Percentiles rank a stretch among this genome's conserved stretches.
Evolutionary conservation across 2,797 vertebrate species (phyloP).

Genomic region (Schizopygopsis malacanthus): DNA sequence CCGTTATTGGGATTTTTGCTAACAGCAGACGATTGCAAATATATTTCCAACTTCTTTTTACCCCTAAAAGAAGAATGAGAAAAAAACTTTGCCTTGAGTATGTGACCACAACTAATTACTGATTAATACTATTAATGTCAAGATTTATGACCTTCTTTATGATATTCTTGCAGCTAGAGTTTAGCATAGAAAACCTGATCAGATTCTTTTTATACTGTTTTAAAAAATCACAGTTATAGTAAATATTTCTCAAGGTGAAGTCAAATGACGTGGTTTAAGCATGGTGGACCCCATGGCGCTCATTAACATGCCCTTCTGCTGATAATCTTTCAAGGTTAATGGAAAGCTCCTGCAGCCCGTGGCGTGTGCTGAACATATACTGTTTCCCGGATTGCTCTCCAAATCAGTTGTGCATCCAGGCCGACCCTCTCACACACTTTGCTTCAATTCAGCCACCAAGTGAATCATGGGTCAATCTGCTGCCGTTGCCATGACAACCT

Average conservation of each 20-base stretch:
- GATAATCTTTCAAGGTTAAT: constrained; percentile 42
- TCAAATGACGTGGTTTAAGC: constrained; percentile 1
- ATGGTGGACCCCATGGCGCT: not conserved
- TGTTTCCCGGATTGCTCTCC: constrained; percentile 25
- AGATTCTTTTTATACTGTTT: not conserved
- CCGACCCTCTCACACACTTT: constrained; percentile 30
- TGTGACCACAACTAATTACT: not conserved
- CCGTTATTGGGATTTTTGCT: no score
- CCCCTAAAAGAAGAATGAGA: no score
- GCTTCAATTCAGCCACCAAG: constrained; percentile 39
- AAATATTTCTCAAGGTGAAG: constrained; percentile 1
- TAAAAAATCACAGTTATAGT: not conserved
- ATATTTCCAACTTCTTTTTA: not conserved
- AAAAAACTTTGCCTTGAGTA: not conserved
- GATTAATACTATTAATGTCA: not conserved
- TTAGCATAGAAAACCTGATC: not conserved
- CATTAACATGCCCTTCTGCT: constrained; percentile 18
- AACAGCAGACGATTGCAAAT: not conserved
- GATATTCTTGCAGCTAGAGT: not conserved
- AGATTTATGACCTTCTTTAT: not conserved
- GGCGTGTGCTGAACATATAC: not conserved
- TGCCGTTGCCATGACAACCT: constrained; percentile 31
- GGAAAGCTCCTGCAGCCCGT: not conserved
- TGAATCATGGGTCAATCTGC: constrained; percentile 39
- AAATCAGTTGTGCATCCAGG: constrained; percentile 22